Evolutionary conservation across 2,888 invertebrate species (phyloP).

Genomic region (Euphydryas editha): DNA sequence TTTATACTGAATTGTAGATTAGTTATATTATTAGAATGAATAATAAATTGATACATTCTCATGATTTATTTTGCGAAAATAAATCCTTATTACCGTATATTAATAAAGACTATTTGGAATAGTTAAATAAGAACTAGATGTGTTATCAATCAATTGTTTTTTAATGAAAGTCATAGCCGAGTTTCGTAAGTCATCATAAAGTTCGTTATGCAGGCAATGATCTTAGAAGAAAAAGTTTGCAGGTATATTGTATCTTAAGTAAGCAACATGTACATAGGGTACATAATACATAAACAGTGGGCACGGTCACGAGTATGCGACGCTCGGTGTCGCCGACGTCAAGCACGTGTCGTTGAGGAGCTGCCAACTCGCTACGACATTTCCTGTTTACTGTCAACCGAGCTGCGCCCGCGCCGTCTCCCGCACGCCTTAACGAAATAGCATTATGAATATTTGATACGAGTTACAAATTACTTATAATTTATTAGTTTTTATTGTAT

Average conservation of each 20-base stretch:
- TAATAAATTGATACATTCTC: no score
- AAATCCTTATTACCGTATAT: no score
- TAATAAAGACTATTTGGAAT: no score
- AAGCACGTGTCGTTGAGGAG: slow-evolving; percentile 70
- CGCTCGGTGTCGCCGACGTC: slow-evolving; percentile 29
- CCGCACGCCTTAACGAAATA: slow-evolving; percentile 47
- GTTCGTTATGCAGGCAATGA: no score
- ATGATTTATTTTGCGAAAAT: no score
- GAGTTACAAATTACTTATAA: neutral
- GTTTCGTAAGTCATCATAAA: no score
- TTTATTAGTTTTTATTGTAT: neutral
- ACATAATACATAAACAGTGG: slow-evolving; percentile 3
- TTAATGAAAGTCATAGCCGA: no score
- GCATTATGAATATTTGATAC: slow-evolving; percentile 12
- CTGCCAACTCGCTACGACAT: slow-evolving; percentile 69
- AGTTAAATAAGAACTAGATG: no score
- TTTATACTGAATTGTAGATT: no score
- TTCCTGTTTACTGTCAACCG: slow-evolving; percentile 73
- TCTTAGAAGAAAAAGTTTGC: no score
- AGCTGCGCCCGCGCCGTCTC: slow-evolving; percentile 49
- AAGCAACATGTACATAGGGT: neutral
- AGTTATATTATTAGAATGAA: no score
- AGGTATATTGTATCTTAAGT: neutral
- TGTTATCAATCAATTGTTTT: no score
- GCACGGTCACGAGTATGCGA: slow-evolving; percentile 14